Conservation (phyloP, 2,888 invertebrate species). For the Eristalis pertinax region DNA sequence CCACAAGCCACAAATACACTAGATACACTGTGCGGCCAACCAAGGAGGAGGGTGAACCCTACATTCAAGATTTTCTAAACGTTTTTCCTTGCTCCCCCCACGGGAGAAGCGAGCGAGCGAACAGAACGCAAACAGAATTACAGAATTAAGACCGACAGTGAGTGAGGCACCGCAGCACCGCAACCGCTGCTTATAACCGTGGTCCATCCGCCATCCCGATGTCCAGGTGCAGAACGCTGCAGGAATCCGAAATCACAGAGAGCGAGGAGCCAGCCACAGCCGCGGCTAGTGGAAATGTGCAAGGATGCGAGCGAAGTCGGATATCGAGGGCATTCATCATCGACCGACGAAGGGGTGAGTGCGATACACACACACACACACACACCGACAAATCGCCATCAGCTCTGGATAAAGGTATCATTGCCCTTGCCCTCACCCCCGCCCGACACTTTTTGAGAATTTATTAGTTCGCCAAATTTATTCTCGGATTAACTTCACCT, state of each 20-base stretch:
- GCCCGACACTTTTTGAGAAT: constrained; percentile 53
- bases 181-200: not conserved
- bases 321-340: constrained; percentile 72
- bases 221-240: constrained; percentile 7
- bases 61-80: not conserved
- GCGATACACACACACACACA: not conserved
- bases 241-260: constrained; percentile 58
- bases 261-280: not conserved
- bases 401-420: constrained; percentile 48
- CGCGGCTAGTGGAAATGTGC: constrained; percentile 52
- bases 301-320: constrained; percentile 70
- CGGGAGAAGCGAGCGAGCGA: not conserved
- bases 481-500: constrained; percentile 66
- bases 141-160: constrained; percentile 49
- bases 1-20: not conserved
- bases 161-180: not conserved
- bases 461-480: constrained; percentile 69
- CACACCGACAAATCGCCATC: not conserved
- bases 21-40: not conserved
- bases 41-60: not conserved
- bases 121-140: constrained; percentile 29
- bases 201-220: not conserved
- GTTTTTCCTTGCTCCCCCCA: not conserved
- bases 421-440: constrained; percentile 21
- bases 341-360: constrained; percentile 45